Base-by-base conservation (phyloP, 2,888 invertebrate genomes). In the Cremastinae sp. region DNA sequence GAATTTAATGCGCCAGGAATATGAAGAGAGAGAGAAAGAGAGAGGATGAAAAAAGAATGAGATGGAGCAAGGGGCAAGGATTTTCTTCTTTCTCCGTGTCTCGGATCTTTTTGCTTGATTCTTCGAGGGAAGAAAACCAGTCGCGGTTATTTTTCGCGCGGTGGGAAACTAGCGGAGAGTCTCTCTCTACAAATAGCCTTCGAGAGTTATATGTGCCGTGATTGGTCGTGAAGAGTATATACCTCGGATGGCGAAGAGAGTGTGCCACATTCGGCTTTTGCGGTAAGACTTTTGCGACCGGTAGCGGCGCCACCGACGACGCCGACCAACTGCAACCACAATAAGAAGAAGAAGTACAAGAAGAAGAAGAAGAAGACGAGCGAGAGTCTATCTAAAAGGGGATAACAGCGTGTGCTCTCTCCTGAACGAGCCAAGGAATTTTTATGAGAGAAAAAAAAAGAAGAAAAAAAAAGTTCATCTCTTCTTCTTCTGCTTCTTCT, bases 171-270 rank as follows among this genome's bases (percentile, higher is more conserved):
- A 84, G 85, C 79, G 78, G 82, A 82, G 83, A 83, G 82, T 82
- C 81, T 80, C 58, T 69, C 78, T 84, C 86, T 85, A 86, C 84
- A 86, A 86, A 86, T 86, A 86, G 85, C 85, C 84, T 85, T 85
- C 84, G 83, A 72, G 81, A 73, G 80, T 85, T 84, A 76, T 75
- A 73, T 70, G 75, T 75, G 77, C 80, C 65, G 78, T 75, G 74
- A 77, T 75, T 76, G 79, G 78, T 80, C 56, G 61, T 61, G 59
- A 73, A 28, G 12, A 58, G 51, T 62, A 56, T 68, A 37, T 47
- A 59, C 53, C 28, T 41, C 37, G 41, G 61, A 22, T 39, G 20
- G 56, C 9, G 28, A 55, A 22, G 45, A 45, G 56, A 37, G 51
- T 56, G 53, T 51, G 53, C 41, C 56, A 39, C 64, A 41, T 64